Conservation (phyloP, 2,888 invertebrate genomes). For the Caenorhabditis afra region DNA sequence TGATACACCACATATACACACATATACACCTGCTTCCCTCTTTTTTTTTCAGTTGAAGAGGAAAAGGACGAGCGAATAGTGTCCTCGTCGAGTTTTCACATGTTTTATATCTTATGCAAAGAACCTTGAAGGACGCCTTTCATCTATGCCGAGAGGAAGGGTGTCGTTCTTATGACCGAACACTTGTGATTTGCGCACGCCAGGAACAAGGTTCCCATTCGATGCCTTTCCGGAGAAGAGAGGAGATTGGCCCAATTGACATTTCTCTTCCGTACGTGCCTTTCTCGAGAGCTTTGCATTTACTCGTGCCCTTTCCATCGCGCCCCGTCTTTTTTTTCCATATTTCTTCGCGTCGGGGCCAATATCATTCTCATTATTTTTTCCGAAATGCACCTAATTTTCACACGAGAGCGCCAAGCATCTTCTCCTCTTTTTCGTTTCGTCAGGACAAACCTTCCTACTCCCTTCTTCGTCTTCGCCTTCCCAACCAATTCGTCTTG, state of each 20-base stretch:
- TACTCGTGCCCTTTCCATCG: too few relatives aligned
- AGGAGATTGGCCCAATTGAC: too few relatives aligned
- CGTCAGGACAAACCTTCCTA: too few relatives aligned
- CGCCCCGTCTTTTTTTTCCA: neutral
- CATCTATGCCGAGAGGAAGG: too few relatives aligned
- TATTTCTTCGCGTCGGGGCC: neutral
- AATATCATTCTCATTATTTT: slow-evolving; percentile 1
- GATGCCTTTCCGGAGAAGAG: slow-evolving; percentile 1
- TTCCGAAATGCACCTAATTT: slow-evolving; percentile 3
- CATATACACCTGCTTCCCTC: slow-evolving; percentile 29
- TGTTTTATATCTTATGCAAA: too few relatives aligned
- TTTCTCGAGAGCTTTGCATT: too few relatives aligned
- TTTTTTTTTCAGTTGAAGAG: slow-evolving; percentile 4
- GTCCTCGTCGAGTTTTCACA: neutral
- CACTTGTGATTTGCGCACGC: too few relatives aligned
- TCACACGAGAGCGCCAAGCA: neutral
- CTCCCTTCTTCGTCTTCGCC: too few relatives aligned
- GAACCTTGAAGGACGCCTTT: too few relatives aligned
- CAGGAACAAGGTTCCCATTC: too few relatives aligned
- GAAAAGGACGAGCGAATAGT: slow-evolving; percentile 25
- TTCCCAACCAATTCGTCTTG: too few relatives aligned
- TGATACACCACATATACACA: slow-evolving; percentile 1
- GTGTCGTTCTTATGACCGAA: too few relatives aligned
- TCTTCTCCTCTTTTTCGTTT: neutral
- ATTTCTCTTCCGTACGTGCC: neutral